Evolutionary conservation across 2,797 vertebrate genomes (phyloP), one percentile per base, ranked within the genome.

Genomic region (Hapalemur alaotrensis): DNA sequence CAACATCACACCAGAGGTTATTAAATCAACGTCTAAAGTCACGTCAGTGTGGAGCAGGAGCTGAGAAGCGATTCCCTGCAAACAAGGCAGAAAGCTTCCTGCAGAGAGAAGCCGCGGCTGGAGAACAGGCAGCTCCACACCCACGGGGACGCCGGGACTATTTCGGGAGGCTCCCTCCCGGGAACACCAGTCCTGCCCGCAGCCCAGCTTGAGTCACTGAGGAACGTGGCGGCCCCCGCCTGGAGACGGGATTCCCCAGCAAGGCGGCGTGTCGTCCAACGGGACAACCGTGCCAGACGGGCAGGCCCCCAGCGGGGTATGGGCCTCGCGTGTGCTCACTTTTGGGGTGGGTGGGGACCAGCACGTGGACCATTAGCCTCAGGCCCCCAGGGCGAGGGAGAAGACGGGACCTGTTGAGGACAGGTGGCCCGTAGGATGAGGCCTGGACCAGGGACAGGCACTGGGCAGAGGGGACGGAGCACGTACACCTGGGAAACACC

Each of bases 81-180:
- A 8, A 81, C 69, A 84, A 54, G 89, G 52, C 67, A 91, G 91
- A 88, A 69, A 20, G 13, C 48, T 85, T 88, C 95, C 57, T 84
- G 79, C 81, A n/a, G 38, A 82, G 88, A 23, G 78, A 17, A 83
- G 52, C 41, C 28, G 41, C 35, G 22, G 89, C 73, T 75, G 72
- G 83, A 63, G 25, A n/a, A 23, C 48, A 61, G 7, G 52, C 59
- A 10, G 23, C 20, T 22, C 85, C 41, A 61, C 80, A 25, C 97
- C 93, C 95, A 94, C 96, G 32, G 95, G 85, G 67, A 1, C 7
- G 1, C 75, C 57, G 23, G 6, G 6, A 43, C 96, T 95, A 96
- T 94, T 97, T 46, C 54, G 75, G 95, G 92, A 97, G 82, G 0
- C 0, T 86, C 95, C 78, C 96, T 78, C 93, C 95, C 93, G 79